phyloP scores from a whole-genome alignment of 2,888 invertebrate species.

The Cabera pusaria region DNA sequence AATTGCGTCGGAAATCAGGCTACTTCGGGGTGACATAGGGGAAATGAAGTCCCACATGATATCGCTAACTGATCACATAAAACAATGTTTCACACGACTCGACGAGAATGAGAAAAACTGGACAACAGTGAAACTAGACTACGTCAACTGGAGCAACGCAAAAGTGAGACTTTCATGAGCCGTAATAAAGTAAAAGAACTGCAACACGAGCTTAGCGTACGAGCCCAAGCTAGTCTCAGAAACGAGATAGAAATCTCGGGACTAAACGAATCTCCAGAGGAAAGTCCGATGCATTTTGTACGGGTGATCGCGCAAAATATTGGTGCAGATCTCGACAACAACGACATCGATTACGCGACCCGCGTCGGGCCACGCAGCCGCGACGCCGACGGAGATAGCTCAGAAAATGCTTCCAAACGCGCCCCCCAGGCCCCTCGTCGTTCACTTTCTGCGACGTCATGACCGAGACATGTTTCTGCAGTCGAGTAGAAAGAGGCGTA shows the following conservation, averaged over 20 bases:
- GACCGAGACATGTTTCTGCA: not conserved
- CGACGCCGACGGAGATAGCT: no score
- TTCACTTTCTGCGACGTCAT: not conserved
- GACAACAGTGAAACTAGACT: no score
- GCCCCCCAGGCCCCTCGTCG: not conserved
- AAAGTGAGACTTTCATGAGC: not conserved
- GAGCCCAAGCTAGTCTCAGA: not conserved
- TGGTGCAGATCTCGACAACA: not conserved
- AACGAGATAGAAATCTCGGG: constrained; percentile 2
- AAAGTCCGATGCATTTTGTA: constrained; percentile 1
- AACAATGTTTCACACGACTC: no score
- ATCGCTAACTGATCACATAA: no score
- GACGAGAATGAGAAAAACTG: no score
- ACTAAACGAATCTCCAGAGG: constrained; percentile 1
- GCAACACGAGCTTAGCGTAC: not conserved
- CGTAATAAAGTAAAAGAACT: not conserved
- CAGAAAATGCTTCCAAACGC: no score
- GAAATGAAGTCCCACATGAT: no score
- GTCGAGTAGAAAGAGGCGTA: not conserved
- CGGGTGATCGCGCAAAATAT: constrained; percentile 1
- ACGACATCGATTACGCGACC: not conserved
- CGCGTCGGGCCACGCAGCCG: no score
- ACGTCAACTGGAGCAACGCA: constrained; percentile 30
- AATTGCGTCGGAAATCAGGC: no score
- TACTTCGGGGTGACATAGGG: no score